Evolutionary conservation across 2,113 vertebrate genomes (phyloP).

Genomic region (Toxostoma redivivum): DNA sequence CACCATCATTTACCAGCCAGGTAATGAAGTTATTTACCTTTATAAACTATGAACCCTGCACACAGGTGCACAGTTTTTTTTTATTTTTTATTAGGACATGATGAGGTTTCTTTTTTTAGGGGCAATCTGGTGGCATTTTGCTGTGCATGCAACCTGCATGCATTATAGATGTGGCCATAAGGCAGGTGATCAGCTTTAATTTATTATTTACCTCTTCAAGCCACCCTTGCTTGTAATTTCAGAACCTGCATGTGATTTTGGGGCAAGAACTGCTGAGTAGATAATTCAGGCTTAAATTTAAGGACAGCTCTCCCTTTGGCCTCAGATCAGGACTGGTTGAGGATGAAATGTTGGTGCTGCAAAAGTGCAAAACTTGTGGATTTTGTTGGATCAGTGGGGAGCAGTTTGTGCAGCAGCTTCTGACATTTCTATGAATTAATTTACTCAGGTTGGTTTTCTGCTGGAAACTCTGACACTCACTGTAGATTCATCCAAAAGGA

Average conservation of each 20-base stretch:
- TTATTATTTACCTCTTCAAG: background rate
- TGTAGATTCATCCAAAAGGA: background rate
- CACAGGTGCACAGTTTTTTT: background rate
- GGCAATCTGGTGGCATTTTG: background rate
- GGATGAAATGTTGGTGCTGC: background rate
- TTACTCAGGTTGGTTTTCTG: background rate
- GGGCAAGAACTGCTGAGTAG: background rate
- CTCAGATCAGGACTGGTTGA: background rate
- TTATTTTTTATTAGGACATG: background rate
- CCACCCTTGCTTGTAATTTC: background rate
- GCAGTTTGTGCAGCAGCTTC: background rate
- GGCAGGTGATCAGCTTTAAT: background rate
- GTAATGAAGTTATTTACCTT: background rate
- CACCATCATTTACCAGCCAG: background rate
- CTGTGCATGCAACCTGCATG: background rate
- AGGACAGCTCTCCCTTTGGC: background rate
- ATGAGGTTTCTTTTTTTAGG: background rate
- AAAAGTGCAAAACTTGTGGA: background rate
- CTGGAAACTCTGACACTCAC: background rate
- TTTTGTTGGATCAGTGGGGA: background rate
- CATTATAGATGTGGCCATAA: background rate
- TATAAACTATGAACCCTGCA: background rate
- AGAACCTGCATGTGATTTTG: background rate
- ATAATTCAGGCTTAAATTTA: background rate
- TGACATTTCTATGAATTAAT: fast-evolving